phyloP scores from a whole-genome alignment of 1,140 invertebrate genomes.

The Drosophila navojoa region DNA sequence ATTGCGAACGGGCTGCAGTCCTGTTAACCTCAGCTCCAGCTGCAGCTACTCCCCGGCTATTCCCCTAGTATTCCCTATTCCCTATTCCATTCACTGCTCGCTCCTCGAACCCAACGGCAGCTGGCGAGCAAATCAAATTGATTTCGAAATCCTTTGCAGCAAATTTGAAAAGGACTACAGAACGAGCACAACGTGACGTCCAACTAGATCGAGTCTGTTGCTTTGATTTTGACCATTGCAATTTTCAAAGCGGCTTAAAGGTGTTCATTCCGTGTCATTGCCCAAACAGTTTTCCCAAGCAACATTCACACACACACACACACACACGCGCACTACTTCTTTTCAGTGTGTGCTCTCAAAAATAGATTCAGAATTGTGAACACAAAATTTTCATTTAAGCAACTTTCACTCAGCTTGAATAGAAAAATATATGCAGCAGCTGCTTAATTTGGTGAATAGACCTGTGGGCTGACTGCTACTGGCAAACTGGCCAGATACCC shows the following conservation, averaged over 20 bases:
- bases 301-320: not conserved
- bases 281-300: conserved; percentile 18
- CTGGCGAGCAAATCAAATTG: conserved; percentile 67
- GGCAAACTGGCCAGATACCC: too few relatives aligned
- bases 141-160: conserved; percentile 71
- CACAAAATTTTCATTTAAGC: not conserved
- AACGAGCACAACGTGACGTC: conserved; percentile 44
- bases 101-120: not conserved
- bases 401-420: not conserved
- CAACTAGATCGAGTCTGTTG: conserved; percentile 41
- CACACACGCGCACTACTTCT: not conserved
- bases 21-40: conserved; percentile 18
- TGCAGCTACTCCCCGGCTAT: not conserved
- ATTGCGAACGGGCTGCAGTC: conserved; percentile 55
- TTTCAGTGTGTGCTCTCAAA: not conserved
- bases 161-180: conserved; percentile 36
- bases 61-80: too few relatives aligned
- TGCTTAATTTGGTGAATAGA: not conserved
- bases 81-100: not conserved
- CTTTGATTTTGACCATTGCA: conserved; percentile 70
- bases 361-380: not conserved
- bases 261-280: conserved; percentile 77
- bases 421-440: not conserved
- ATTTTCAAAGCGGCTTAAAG: conserved; percentile 82
- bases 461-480: too few relatives aligned